Base-by-base conservation (phyloP, 2,113 vertebrate species). In the Excalfactoria chinensis region DNA sequence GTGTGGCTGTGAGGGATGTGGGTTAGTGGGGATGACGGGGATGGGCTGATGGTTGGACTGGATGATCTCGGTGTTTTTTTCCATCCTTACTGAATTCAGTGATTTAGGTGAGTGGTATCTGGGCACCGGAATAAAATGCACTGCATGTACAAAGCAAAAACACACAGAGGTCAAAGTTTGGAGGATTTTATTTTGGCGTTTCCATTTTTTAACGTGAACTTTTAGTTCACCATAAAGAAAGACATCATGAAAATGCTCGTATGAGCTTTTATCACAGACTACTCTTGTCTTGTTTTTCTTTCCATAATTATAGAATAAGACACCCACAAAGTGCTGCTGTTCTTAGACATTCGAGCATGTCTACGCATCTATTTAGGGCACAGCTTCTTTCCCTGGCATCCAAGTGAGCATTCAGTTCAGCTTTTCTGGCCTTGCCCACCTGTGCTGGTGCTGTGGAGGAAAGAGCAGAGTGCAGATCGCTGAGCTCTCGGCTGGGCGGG, bases 361-460 rank as follows among this genome's bases (percentile, higher is more conserved):
- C 53, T 56, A 56, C 30, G 20, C 35, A 22, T n/a, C 16, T 53
- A 3, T 25, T 72, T 18, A 41, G 64, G n/a, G 11, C 23, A 22
- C 2, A 66, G n/a, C 20, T 76, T 26, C 63, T 88, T 37, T 44
- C 30, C 32, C 34, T 30, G 20, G 30, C 40, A 19, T 28, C 37
- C 1, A 0, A 14, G 37, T 25, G 5, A 59, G 32, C 48, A 9
- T 18, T 4, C 6, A 0, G 48, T 74, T 25, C 28, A 22, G 66
- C 71, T 71, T 35, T 32, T 4, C 28, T 0, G 1, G 14, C 44
- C 28, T 44, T 59, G 41, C 40, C 76, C 28, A 34, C 26, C 44
- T 63, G 51, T 88, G 43, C 77, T 34, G 18, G 21, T 13, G 51
- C 43, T 35, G 48, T 5, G 34, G 41, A 77, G 60, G 46, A 71